Base-by-base conservation (phyloP, 2,888 invertebrate genomes). In the Acrobeloides nanus region DNA sequence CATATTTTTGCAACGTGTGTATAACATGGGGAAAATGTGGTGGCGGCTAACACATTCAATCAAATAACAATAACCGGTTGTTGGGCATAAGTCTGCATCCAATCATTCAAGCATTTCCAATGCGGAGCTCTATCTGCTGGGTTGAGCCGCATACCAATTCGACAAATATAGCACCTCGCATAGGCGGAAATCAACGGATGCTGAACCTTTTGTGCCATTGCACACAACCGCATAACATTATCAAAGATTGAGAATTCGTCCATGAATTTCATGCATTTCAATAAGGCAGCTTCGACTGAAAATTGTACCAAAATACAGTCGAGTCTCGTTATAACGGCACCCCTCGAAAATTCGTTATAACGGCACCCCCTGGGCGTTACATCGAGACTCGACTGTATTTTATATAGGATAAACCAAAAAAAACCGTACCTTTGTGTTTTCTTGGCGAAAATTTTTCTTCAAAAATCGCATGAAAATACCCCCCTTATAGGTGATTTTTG, bases 151-250 rank as follows among this genome's bases (percentile, higher is more conserved):
- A 67, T 61, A 23, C 60, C 52, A 38, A 62, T 56, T 18, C 77
- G 62, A 46, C 74, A 72, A 5, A 97, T 79, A 75, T 93, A 95
- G 71, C 89, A 86, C 45, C 92, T 80, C 12, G 87, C 84, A 75
- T 92, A 95, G 20, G 84, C 81, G 4, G 90, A 86, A 2, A 92
- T 87, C 44, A 97, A 78, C 0, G 92, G 93, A 77, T 95, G 87
- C 0, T 89, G 92, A 61, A 95, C 85, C 10, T 93, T 93, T 61
- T 89, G 81, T 0, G 87, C 84, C 51, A 95, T 79, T 51, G 90
- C 82, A 40, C 81, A 75, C 21, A 93, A 76, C 3, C 57, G 31
- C 39, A 61, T 56, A 18, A 66, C 33, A 41, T 66, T 66, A 10
- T 53, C 50, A 5, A 51, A 32, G 8, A 62, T 32, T 4, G 54